Evolutionary conservation across 1,140 invertebrate genomes (phyloP).

Genomic region (Aethina tumida): DNA sequence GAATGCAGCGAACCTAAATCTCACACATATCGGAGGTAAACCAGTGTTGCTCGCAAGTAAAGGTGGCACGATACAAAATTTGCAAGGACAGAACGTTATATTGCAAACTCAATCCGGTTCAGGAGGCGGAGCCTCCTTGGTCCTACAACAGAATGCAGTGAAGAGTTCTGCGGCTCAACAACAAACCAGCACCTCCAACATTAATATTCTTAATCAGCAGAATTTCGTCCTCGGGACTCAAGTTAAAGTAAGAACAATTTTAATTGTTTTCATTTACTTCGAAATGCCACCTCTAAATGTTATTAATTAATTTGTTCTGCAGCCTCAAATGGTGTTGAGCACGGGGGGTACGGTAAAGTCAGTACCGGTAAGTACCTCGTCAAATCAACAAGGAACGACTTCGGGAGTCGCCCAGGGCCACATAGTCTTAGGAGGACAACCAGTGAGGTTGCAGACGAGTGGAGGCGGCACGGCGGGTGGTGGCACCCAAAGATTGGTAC

Average conservation of each 20-base stretch:
- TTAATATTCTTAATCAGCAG: slow-evolving; percentile 29
- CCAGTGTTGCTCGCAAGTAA: slow-evolving; percentile 50
- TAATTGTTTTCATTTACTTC: slow-evolving; percentile 6
- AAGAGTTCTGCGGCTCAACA: slow-evolving; percentile 13
- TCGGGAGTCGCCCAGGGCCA: slow-evolving; percentile 18
- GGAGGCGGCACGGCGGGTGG: slow-evolving; percentile 11
- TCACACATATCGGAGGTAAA: slow-evolving; percentile 51
- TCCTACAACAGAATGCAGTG: slow-evolving; percentile 25
- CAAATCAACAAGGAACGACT: slow-evolving; percentile 3
- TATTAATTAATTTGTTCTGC: no score
- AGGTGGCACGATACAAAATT: slow-evolving; percentile 37
- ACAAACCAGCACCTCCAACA: slow-evolving; percentile 10
- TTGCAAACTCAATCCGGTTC: slow-evolving; percentile 27
- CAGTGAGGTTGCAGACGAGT: slow-evolving; percentile 29
- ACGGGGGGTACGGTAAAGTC: slow-evolving; percentile 5
- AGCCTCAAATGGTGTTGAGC: slow-evolving; percentile 15
- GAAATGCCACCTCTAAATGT: slow-evolving; percentile 8
- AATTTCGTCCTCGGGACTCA: slow-evolving; percentile 26
- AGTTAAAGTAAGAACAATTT: slow-evolving; percentile 11
- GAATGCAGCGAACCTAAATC: slow-evolving; percentile 40
- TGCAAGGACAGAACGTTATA: slow-evolving; percentile 34
- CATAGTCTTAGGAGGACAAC: slow-evolving; percentile 37
- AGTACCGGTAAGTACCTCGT: slow-evolving; percentile 5
- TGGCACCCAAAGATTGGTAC: slow-evolving; percentile 44
- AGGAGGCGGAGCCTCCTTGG: slow-evolving; percentile 29